Evolutionary conservation across 2,888 invertebrate species (phyloP).

Genomic region (Pycnomerus fuliginosus): DNA sequence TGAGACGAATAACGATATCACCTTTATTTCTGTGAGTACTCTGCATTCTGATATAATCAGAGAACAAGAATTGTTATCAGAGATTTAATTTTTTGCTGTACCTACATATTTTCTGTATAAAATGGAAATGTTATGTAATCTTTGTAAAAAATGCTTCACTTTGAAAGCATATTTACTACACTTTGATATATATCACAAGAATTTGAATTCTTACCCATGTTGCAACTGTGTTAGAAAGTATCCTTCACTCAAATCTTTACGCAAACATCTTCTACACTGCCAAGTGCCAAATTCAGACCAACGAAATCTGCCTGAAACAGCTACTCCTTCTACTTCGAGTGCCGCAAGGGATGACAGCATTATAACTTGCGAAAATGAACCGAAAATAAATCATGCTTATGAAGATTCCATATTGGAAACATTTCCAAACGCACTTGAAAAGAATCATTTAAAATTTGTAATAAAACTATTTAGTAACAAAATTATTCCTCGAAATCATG

Average conservation of each 20-base stretch:
- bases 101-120: too few species aligned
- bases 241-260: background rate
- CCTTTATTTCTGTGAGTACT: background rate
- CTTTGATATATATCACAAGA: conserved; percentile 1
- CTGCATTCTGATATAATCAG: background rate
- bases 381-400: too few species aligned
- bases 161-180: background rate
- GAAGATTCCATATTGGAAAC: too few species aligned
- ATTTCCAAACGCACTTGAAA: too few species aligned
- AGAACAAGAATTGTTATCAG: background rate
- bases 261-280: background rate
- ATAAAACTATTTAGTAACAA: background rate
- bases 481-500: background rate
- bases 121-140: background rate
- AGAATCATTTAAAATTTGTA: background rate
- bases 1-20: background rate
- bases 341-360: too few species aligned
- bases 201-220: background rate
- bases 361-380: too few species aligned
- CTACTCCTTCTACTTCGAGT: too few species aligned
- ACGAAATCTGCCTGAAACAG: too few species aligned
- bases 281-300: too few species aligned
- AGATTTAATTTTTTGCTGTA: background rate
- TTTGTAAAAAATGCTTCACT: background rate
- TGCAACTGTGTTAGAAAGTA: background rate